Base-by-base conservation (phyloP, 2,888 invertebrate genomes). In the Eudemis profundana region DNA sequence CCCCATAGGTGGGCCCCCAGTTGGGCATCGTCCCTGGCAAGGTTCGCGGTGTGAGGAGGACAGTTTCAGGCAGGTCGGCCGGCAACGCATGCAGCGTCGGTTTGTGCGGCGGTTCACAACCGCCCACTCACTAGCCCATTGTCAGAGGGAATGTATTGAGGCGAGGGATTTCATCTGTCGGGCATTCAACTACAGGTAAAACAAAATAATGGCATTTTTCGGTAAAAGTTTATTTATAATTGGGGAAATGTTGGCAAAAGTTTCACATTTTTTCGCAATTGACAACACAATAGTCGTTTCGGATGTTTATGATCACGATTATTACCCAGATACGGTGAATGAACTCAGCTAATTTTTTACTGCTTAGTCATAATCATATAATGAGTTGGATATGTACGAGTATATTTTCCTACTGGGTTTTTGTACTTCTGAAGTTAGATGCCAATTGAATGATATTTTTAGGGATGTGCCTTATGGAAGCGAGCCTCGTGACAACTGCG, bases 121-220 rank as follows among this genome's bases (percentile, higher is more conserved):
- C 5, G 95, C 95, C 1, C 94, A 95, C 29, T 95, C 96, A 0
- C 85, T 97, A 76, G 94, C 94, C 0, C 95, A 96, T 69, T 98
- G 98, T 84, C 96, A 98, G 86, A 93, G 96, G 67, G 97, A 97
- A 80, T 97, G 98, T 83, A 94, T 95, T 44, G 96, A 97, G 77
- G 95, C 95, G 29, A 93, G 96, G 73, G 97, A 97, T 78, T 97
- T 97, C 81, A 93, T 95, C 63, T 98, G 98, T 78, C 93, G 96
- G 81, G 96, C 97, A 36, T 98, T 98, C 86, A 97, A 97, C 89
- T 97, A 94, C 87, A 95, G 96, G 95, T 96, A 87, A 4, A 17
- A 17, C 10, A 42, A 19, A 3, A 12, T 15, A 14, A 15, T 15
- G 7, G 7, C 38, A 14, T n/a, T 40, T 2, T 17, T 40, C n/a